Base-by-base conservation (phyloP, 1,140 invertebrate genomes). In the Ostrea denselamellosa region DNA sequence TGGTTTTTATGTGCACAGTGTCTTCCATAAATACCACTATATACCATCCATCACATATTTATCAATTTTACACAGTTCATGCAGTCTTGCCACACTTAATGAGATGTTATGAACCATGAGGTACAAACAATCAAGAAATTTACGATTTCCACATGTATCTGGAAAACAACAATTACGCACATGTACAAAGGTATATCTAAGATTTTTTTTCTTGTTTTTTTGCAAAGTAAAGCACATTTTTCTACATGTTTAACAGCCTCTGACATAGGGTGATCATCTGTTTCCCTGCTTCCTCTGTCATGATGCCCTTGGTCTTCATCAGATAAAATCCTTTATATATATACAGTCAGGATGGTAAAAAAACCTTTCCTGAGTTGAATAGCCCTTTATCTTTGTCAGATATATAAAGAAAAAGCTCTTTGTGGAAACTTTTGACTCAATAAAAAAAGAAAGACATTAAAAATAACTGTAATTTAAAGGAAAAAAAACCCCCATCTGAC, bases 41-140 rank as follows among this genome's bases (percentile, higher is more conserved):
- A 25, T 77, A 62, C 68, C 68, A 77, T 77, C 68, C 68, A 77
- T 77, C 68, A 77, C 68, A 77, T 8, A 34, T 77, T 77, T 28
- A 77, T 77, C 68, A 77, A 77, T 34, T 77, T 25, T 77, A 77
- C 25, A 77, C 68, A 9, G 28, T 8, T 77, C 68, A 77, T 28
- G 28, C 9, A 77, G 68, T 77, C 28, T 14, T 77, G 68, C 22
- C 28, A 34, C 25, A 12, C 68, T 34, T 77, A 25, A 77, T 28
- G 22, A 10, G 8, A 77, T 77, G 34, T 12, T 14, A 4, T 14
- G 68, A 19, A 62, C 56, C 56, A 62, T 62, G n/a, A 62, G 56
- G 56, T 7, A 62, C 2, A 77, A 77, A 34, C 68, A 17, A 19
- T 17, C 58, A 34, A 44, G 68, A 71, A 71, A 77, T 34, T 77